Conservation (phyloP, 1,140 invertebrate species). For the Drosophila navojoa region DNA sequence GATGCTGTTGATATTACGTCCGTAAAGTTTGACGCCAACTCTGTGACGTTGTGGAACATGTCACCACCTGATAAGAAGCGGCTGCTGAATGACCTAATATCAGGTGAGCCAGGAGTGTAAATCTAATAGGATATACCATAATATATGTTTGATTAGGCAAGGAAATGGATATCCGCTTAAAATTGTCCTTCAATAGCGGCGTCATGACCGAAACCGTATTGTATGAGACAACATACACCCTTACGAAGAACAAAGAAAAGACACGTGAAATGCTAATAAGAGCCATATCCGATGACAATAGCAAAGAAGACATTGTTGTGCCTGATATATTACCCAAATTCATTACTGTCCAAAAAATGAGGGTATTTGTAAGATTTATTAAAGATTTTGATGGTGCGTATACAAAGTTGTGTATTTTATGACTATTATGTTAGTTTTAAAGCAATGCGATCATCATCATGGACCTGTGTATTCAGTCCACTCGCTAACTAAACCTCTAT, state of each 20-base stretch:
- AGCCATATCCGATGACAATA: conserved; percentile 84
- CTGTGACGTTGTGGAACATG: conserved; percentile 94
- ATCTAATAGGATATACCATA: background rate
- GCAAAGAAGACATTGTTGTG: conserved; percentile 84
- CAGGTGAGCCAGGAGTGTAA: conserved; percentile 76
- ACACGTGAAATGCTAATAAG: conserved; percentile 85
- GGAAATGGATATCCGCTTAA: conserved; percentile 45
- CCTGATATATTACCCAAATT: conserved; percentile 90
- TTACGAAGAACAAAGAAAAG: conserved; percentile 37
- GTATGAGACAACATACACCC: conserved; percentile 44
- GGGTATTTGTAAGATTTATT: conserved; percentile 39
- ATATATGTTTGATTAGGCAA: conserved; percentile 21
- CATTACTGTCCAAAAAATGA: conserved; percentile 87
- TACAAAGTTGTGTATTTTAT: background rate
- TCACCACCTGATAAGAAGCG: conserved; percentile 93
- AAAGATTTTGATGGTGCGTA: conserved; percentile 58
- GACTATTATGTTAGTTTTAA: background rate
- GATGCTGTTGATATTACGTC: conserved; percentile 92
- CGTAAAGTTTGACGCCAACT: conserved; percentile 91
- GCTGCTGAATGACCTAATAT: conserved; percentile 84
- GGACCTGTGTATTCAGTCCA: too few species aligned
- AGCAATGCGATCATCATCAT: too few species aligned
- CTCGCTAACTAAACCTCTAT: too few species aligned
- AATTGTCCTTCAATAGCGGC: conserved; percentile 42
- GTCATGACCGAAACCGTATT: conserved; percentile 21